Evolutionary conservation across 2,888 invertebrate genomes (phyloP).

Genomic region (Tipula helvola): DNA sequence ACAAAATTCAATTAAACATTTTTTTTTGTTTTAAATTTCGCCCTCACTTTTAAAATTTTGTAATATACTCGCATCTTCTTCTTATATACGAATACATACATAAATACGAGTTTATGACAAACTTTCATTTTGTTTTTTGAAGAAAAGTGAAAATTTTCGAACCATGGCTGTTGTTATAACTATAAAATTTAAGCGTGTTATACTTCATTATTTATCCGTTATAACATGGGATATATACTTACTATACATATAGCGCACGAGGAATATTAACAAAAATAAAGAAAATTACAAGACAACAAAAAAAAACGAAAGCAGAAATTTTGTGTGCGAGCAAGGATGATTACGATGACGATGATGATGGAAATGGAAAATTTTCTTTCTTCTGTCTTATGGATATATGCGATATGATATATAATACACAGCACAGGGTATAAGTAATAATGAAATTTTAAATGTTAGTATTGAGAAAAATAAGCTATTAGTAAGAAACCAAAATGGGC

Average conservation of each 20-base stretch:
- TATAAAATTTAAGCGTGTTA: slow-evolving; percentile 4
- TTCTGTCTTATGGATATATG: neutral
- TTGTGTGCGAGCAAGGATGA: neutral
- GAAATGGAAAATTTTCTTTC: neutral
- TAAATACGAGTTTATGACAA: neutral
- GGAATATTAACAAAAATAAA: neutral
- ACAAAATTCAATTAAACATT: neutral
- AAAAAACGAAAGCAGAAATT: slow-evolving; percentile 6
- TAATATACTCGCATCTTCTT: neutral
- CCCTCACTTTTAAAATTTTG: neutral
- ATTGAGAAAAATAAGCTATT: slow-evolving; percentile 4
- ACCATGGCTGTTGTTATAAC: neutral
- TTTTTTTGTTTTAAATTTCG: neutral
- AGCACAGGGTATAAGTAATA: neutral
- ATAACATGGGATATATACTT: neutral
- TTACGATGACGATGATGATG: slow-evolving; percentile 9
- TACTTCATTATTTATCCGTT: neutral
- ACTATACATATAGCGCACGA: neutral
- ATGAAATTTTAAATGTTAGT: neutral
- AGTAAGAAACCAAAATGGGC: slow-evolving; percentile 4
- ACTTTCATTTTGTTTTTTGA: neutral
- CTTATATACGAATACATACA: no score
- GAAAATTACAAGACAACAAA: neutral
- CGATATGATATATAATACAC: neutral
- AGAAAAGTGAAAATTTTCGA: neutral